phyloP scores from a whole-genome alignment of 2,888 invertebrate species.

The Alcis repandata region DNA sequence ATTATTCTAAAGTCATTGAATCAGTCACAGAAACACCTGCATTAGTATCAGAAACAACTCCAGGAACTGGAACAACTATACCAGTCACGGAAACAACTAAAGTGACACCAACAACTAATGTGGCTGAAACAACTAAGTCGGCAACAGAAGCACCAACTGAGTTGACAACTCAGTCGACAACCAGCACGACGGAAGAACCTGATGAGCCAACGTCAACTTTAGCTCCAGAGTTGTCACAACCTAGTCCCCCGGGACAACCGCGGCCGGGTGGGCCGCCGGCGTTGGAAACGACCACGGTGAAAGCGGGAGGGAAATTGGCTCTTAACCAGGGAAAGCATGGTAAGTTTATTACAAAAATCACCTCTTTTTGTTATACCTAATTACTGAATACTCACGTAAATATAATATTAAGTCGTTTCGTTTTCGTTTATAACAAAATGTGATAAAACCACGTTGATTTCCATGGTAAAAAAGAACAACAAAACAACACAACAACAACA shows the following conservation, averaged over 20 bases:
- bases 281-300: conserved; percentile 27
- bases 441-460: too few species aligned
- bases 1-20: not conserved
- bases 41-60: conserved; percentile 2
- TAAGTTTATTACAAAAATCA: conserved; percentile 35
- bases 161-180: not conserved
- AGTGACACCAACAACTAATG: not conserved
- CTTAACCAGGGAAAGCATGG: conserved; percentile 53
- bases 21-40: conserved; percentile 2
- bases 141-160: not conserved
- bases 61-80: not conserved
- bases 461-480: too few species aligned
- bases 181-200: conserved; percentile 1
- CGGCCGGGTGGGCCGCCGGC: conserved; percentile 28
- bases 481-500: too few species aligned
- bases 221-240: conserved; percentile 29
- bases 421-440: too few species aligned
- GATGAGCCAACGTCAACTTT: conserved; percentile 9
- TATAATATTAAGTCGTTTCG: too few species aligned
- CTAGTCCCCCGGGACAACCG: conserved; percentile 47
- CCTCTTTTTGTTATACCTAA: too few species aligned
- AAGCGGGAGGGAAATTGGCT: conserved; percentile 55
- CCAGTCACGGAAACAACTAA: not conserved
- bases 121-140: conserved; percentile 4
- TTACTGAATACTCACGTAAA: too few species aligned